A percentile compares a stretch with the other conserved stretches of the same genome.
These are phyloP conservation scores for Drosophila yooni DNA, from an alignment of 2,888 invertebrate species.

Conservation along the genomic window DNA sequence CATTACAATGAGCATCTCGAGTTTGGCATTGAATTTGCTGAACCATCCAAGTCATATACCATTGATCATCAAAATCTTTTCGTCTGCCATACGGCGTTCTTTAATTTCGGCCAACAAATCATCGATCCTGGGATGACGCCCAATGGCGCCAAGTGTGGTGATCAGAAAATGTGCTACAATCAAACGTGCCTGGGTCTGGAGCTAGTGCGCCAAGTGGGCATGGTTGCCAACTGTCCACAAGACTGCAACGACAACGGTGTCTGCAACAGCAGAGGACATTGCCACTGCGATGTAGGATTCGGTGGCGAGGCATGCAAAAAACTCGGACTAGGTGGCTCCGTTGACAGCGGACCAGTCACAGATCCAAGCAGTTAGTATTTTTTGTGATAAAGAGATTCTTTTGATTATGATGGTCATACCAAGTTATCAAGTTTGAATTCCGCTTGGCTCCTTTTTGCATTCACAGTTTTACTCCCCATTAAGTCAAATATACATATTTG, in stretches of 20 bases:
- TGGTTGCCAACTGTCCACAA: conserved; percentile 89
- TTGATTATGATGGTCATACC: neutral
- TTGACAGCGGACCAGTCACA: conserved; percentile 95
- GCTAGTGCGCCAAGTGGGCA: conserved; percentile 86
- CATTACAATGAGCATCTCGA: conserved; percentile 97
- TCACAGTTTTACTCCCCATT: neutral
- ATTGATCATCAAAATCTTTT: conserved; percentile 87
- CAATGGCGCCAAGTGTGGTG: conserved; percentile 89
- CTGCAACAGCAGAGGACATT: conserved; percentile 95
- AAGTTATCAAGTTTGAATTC: neutral
- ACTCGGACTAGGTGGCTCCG: conserved; percentile 95
- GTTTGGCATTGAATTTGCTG: conserved; percentile 96
- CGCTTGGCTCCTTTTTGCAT: neutral
- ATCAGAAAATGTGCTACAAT: conserved; percentile 93
- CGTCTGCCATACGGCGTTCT: conserved; percentile 95
- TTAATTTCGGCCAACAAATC: conserved; percentile 95
- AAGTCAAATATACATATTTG: neutral
- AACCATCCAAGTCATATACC: conserved; percentile 92
- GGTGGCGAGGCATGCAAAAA: conserved; percentile 94
- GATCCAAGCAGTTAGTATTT: conserved; percentile 90
- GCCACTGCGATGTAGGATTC: conserved; percentile 96
- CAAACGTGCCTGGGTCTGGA: conserved; percentile 93
- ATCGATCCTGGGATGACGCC: conserved; percentile 98
- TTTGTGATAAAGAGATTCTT: neutral
- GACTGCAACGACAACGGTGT: conserved; percentile 94